Conservation (phyloP, 2,113 vertebrate genomes). For the Leptodactylus fuscus region DNA sequence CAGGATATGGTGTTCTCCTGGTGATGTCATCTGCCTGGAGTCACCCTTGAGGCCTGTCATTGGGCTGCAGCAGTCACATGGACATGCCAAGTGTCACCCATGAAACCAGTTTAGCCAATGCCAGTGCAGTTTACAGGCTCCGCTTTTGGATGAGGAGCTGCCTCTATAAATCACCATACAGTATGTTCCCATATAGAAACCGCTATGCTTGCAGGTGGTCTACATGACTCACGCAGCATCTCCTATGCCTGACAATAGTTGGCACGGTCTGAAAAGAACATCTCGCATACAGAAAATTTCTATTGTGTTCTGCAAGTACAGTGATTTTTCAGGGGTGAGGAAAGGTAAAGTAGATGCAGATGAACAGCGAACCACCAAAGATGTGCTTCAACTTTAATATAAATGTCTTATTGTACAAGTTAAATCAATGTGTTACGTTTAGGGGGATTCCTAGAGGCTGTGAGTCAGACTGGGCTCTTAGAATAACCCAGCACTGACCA, state of each 20-base stretch:
- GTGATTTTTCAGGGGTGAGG: constrained; percentile 27
- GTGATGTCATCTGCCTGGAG: no score
- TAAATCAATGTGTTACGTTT: constrained; percentile 62
- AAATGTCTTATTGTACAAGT: constrained; percentile 55
- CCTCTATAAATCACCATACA: not conserved
- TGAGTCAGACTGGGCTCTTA: constrained; percentile 51
- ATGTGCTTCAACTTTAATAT: constrained; percentile 36
- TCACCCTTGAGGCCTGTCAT: no score
- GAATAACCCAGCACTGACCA: constrained; percentile 42
- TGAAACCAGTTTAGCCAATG: no score
- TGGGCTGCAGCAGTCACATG: no score
- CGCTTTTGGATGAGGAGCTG: not conserved
- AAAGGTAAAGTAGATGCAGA: constrained; percentile 42
- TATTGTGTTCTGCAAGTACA: constrained; percentile 2
- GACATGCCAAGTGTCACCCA: no score
- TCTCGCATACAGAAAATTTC: not conserved
- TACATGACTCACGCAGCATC: not conserved
- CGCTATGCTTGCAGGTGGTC: constrained; percentile 36
- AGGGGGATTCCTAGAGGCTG: constrained; percentile 64
- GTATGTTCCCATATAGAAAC: not conserved
- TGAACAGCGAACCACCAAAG: constrained; percentile 31
- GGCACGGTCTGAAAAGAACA: not conserved
- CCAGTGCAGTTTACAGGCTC: no score
- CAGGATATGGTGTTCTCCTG: no score
- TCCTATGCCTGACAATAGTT: constrained; percentile 2